Evolutionary conservation across 2,888 invertebrate species (phyloP).

Genomic region (Ophioninae sp.): DNA sequence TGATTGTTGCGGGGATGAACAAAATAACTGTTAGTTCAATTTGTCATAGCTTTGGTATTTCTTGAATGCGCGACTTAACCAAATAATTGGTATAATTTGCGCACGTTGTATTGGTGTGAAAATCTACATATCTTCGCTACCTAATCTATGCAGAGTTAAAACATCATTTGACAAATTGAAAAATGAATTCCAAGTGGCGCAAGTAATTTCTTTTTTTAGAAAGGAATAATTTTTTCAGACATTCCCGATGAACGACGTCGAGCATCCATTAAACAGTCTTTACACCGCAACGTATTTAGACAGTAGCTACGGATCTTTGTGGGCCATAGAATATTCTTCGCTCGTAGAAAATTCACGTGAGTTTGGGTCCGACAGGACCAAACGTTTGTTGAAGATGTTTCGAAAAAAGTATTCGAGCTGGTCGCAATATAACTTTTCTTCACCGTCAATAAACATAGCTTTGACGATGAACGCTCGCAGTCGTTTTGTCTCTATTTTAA

Average conservation of each 20-base stretch:
- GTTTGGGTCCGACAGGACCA: not conserved
- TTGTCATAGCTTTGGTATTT: too few species aligned
- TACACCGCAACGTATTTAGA: slow-evolving; percentile 64
- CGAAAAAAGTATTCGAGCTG: too few species aligned
- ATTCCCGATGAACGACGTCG: slow-evolving; percentile 61
- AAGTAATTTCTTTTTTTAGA: too few species aligned
- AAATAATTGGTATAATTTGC: too few species aligned
- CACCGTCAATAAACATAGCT: not conserved
- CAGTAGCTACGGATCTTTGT: slow-evolving; percentile 66
- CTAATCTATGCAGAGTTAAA: too few species aligned
- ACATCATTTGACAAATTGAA: slow-evolving; percentile 16
- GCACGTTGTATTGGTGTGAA: too few species aligned
- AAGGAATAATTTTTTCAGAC: too few species aligned
- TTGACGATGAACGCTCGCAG: too few species aligned
- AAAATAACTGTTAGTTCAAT: slow-evolving; percentile 60
- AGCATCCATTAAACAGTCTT: slow-evolving; percentile 55
- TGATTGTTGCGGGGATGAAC: slow-evolving; percentile 64
- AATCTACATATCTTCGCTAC: too few species aligned
- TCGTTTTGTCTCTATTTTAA: too few species aligned
- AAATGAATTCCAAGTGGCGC: too few species aligned
- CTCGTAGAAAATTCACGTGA: slow-evolving; percentile 63
- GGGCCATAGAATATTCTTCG: slow-evolving; percentile 65
- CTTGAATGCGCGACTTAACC: too few species aligned
- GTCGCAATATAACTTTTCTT: not conserved
- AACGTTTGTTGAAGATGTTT: not conserved